phyloP scores from a whole-genome alignment of 2,113 vertebrate species.

The Seriola rivoliana region DNA sequence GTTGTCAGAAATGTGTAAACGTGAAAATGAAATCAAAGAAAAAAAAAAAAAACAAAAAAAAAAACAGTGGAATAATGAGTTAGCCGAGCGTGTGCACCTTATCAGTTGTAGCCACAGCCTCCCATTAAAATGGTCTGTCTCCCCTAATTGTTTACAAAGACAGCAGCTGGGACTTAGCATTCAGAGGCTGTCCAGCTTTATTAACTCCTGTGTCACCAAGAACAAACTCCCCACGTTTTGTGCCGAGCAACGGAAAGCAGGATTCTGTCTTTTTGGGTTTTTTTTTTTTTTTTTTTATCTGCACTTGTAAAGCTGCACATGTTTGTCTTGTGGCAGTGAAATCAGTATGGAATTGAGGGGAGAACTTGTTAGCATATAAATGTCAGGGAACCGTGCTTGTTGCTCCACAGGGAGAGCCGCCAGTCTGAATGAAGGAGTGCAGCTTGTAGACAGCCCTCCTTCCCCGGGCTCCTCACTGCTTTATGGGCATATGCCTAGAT shows the following conservation, averaged over 20 bases:
- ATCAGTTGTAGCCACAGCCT: slow-evolving; percentile 69
- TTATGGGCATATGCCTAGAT: slow-evolving; percentile 51
- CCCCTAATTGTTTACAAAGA: slow-evolving; percentile 70
- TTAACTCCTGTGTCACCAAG: slow-evolving; percentile 67
- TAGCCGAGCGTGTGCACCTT: slow-evolving; percentile 34
- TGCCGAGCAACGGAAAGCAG: slow-evolving; percentile 19
- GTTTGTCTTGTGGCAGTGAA: slow-evolving; percentile 61
- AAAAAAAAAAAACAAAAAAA: slow-evolving; percentile 57
- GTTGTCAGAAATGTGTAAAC: slow-evolving; percentile 43
- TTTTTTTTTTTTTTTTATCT: slow-evolving; percentile 63
- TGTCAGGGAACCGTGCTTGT: slow-evolving; percentile 55
- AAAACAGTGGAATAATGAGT: slow-evolving; percentile 64
- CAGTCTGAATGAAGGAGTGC: slow-evolving; percentile 32
- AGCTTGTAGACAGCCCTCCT: slow-evolving; percentile 46
- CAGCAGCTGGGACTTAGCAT: slow-evolving; percentile 67
- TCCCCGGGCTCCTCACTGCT: slow-evolving; percentile 38
- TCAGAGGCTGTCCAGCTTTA: slow-evolving; percentile 65
- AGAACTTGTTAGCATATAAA: slow-evolving; percentile 78
- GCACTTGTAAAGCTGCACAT: slow-evolving; percentile 73
- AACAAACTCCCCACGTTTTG: slow-evolving; percentile 48
- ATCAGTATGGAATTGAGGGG: slow-evolving; percentile 51
- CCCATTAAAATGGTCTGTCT: slow-evolving; percentile 62
- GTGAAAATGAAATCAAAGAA: slow-evolving; percentile 56
- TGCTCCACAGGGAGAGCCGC: slow-evolving; percentile 47
- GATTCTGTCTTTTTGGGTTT: not conserved